phyloP scores from a whole-genome alignment of 2,113 vertebrate species.

The Conger conger region DNA sequence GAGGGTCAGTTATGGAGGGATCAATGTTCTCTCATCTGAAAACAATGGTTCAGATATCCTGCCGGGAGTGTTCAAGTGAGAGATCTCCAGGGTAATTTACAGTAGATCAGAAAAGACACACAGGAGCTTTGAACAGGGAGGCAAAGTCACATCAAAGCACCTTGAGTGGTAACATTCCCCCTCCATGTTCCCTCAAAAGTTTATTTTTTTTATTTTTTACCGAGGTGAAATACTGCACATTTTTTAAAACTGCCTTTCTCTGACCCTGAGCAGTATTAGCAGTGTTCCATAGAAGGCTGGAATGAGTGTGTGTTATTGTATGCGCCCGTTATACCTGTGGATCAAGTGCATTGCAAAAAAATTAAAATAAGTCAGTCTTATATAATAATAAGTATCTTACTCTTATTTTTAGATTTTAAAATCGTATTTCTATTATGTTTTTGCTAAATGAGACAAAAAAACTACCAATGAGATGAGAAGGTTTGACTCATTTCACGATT shows the following conservation, averaged over 20 bases:
- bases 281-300: not conserved
- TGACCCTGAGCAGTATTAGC: not conserved
- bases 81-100: not conserved
- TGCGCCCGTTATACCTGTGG: not conserved
- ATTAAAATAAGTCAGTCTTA: too few relatives aligned
- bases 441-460: too few relatives aligned
- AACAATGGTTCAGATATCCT: too few relatives aligned
- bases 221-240: not conserved
- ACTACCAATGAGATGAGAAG: too few relatives aligned
- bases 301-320: not conserved
- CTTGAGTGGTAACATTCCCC: not conserved
- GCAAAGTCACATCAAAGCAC: not conserved
- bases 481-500: too few relatives aligned
- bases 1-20: too few relatives aligned
- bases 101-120: not conserved
- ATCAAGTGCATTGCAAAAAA: too few relatives aligned
- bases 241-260: not conserved
- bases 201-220: too few relatives aligned
- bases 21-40: too few relatives aligned
- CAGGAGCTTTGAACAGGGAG: not conserved
- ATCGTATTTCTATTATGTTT: too few relatives aligned
- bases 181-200: not conserved
- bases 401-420: too few relatives aligned
- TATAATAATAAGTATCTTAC: too few relatives aligned
- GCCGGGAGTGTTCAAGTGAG: not conserved